A percentile compares a stretch with the other conserved stretches of the same genome.
phyloP scores from a whole-genome alignment of 2,113 vertebrate species.

The Laticauda colubrina region DNA sequence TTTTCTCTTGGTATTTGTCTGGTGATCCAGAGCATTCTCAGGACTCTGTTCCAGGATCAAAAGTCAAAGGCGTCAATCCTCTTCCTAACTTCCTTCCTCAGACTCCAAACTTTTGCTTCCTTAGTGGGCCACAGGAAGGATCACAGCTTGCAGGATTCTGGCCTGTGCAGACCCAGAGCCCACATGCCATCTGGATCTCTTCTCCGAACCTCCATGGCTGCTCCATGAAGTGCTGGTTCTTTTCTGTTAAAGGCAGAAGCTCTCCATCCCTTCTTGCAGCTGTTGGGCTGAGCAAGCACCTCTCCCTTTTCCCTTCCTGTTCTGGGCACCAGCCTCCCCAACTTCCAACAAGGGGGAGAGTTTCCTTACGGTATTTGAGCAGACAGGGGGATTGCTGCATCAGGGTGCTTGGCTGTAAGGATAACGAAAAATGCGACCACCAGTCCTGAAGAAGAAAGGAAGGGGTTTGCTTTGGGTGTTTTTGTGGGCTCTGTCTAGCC shows the following conservation, averaged over 20 bases:
- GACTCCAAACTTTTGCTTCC: background rate
- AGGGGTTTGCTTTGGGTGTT: background rate
- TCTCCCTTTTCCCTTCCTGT: background rate
- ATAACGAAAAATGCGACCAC: accelerated
- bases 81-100: background rate
- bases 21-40: background rate
- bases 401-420: too few species aligned
- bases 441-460: background rate
- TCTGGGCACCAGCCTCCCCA: background rate
- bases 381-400: background rate
- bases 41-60: background rate
- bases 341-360: background rate
- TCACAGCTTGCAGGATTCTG: background rate
- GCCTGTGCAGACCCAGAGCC: background rate
- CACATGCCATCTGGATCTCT: background rate
- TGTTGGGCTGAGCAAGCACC: background rate
- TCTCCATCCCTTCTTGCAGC: background rate
- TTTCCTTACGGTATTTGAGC: background rate
- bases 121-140: background rate
- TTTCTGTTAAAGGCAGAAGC: background rate
- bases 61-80: background rate
- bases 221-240: background rate
- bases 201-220: background rate
- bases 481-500: background rate
- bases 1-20: background rate